These are phyloP conservation scores for Umimayanthus kanabou DNA, from an alignment of 92 coral and sea anemone genomes.

Conservation along the genomic window DNA sequence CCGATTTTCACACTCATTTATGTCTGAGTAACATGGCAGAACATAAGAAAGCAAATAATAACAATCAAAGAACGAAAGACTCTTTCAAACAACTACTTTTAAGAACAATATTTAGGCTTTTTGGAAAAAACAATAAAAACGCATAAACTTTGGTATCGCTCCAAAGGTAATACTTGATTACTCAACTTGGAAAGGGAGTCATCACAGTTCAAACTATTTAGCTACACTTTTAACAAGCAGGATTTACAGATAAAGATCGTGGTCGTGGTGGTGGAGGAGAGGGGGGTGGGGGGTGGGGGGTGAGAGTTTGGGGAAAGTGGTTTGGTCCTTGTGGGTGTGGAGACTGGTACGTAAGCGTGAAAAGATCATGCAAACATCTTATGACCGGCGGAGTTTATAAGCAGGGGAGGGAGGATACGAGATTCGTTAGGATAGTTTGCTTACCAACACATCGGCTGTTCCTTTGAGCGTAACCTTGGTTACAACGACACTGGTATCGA, in stretches of 20 bases:
- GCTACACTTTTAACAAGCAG: not conserved
- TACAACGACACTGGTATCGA: constrained; percentile 72
- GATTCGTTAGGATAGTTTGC: not conserved
- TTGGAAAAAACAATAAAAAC: too few relatives aligned
- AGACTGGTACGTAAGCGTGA: not conserved
- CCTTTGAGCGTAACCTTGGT: constrained; percentile 70
- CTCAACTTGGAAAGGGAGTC: not conserved
- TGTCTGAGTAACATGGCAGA: constrained; percentile 50
- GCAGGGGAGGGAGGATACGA: too few relatives aligned
- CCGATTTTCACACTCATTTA: constrained; percentile 73
- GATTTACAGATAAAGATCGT: not conserved
- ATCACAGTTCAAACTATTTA: not conserved
- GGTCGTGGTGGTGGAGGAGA: too few relatives aligned
- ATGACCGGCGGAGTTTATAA: not conserved
- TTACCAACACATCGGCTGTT: constrained; percentile 71
- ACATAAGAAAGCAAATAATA: too few relatives aligned
- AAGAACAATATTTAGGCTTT: not conserved
- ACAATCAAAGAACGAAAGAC: not conserved
- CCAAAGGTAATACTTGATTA: not conserved
- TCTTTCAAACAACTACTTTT: not conserved
- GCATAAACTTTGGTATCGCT: too few relatives aligned
- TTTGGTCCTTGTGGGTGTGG: not conserved
- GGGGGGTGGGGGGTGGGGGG: too few relatives aligned
- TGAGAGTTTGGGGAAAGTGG: too few relatives aligned
- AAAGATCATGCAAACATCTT: not conserved